Base-by-base conservation (phyloP, 1,140 invertebrate genomes). In the Pentalonia nigronervosa region DNA sequence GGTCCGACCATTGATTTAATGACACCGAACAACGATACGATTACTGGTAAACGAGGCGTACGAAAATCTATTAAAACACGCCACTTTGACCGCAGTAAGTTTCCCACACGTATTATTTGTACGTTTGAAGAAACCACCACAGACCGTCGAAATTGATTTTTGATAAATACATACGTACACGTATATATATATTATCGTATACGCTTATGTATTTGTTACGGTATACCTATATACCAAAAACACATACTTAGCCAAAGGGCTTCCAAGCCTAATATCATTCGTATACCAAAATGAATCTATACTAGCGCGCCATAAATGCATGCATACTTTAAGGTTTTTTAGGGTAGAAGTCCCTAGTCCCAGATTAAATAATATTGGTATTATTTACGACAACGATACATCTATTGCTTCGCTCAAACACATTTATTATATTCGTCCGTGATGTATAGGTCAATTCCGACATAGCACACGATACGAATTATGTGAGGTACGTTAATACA, bases 11-110 rank as follows among this genome's bases (percentile, higher is more conserved):
- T 47, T 47, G 87, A 23, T 36, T 89, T 89, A 53, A 53, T 36
- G 48, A 34, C n/a, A 89, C 48, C n/a, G 48, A 89, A 50, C n/a
- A 34, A 34, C 86, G 14, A 4, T 41, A 14, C 45, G 86, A 53
- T 89, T 60, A 90, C 53, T 83, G 90, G 90, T 45, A 81, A 90
- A 91, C 48, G 90, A 81, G 90, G 56, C 90, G 67, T 91, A 91
- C 30, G n/a, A 34, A 91, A 91, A 91, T 91, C 90, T 81, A 91
- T 91, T 91, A 91, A 48, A 76, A 67, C 90, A n/a, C 30, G 36
- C 87, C n/a, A 47, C 36, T 53, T 76, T 60, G 36, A 41, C 50
- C 47, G 89, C n/a, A 83, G 36, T 81, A 81, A 48, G 30, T 91
- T 91, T 91, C 90, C 90, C 90, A 91, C 90, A 48, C 36, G 14